Conservation (phyloP, 2,888 invertebrate genomes). For the Aspidiotus destructor region DNA sequence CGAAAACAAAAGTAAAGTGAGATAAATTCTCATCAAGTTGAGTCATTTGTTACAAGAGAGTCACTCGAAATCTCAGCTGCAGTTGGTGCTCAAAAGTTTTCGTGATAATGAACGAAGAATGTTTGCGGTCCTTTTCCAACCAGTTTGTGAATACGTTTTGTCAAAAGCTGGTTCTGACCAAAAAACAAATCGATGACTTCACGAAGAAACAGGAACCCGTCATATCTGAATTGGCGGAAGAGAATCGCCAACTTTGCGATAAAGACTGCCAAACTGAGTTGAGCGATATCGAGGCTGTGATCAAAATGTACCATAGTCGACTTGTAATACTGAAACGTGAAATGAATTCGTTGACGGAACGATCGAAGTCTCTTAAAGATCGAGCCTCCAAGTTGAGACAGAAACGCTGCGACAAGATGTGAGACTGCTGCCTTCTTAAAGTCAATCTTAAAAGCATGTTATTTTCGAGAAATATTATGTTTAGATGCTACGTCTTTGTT, state of each 20-base stretch:
- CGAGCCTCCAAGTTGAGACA: conserved; percentile 17
- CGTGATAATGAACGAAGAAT: not conserved
- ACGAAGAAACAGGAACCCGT: conserved; percentile 18
- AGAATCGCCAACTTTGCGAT: conserved; percentile 3
- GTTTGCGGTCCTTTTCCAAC: not conserved
- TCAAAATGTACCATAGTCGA: conserved; percentile 26
- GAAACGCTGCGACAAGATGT: conserved; percentile 7
- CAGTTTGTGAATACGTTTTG: conserved; percentile 17
- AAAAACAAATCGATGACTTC: conserved; percentile 15
- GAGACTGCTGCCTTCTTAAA: not conserved
- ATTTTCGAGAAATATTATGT: not conserved
- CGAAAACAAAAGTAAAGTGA: too few species aligned
- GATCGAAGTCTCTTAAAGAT: conserved; percentile 23
- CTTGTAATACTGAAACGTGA: conserved; percentile 19
- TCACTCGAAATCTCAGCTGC: too few species aligned
- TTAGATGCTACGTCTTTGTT: not conserved
- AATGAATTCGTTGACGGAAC: conserved; percentile 25
- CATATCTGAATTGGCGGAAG: conserved; percentile 12
- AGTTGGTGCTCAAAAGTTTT: too few species aligned
- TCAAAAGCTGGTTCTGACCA: not conserved
- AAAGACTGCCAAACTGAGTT: conserved; percentile 18
- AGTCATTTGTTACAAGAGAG: too few species aligned
- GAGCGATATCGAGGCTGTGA: conserved; percentile 21
- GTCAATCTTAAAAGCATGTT: too few species aligned
- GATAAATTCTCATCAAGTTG: too few species aligned